phyloP scores from a whole-genome alignment of 2,797 vertebrate species.

The Malacoraja senta region DNA sequence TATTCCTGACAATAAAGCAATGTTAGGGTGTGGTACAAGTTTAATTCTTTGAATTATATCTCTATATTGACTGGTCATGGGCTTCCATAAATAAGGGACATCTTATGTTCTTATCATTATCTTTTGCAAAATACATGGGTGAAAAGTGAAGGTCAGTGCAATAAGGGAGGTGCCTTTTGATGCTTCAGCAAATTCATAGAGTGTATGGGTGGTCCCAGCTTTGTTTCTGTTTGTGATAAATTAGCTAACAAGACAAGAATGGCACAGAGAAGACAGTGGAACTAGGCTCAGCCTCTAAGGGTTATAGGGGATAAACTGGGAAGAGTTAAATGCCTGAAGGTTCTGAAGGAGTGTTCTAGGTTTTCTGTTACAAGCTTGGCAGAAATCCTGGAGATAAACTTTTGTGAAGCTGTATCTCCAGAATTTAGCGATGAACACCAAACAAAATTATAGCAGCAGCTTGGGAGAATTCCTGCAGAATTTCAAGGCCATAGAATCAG shows the following conservation, averaged over 20 bases:
- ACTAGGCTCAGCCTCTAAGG: neutral
- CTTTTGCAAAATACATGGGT: neutral
- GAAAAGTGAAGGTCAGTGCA: slow-evolving; percentile 32
- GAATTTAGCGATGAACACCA: neutral
- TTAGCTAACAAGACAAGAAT: neutral
- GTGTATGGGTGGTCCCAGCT: neutral
- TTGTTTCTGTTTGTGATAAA: neutral
- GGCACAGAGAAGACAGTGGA: neutral
- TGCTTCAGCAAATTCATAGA: neutral
- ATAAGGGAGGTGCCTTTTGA: neutral
- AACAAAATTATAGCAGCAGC: neutral
- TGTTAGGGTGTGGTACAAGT: neutral
- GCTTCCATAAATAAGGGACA: neutral
- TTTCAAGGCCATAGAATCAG: neutral
- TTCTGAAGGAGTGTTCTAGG: neutral
- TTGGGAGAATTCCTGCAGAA: neutral
- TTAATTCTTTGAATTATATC: slow-evolving; percentile 22
- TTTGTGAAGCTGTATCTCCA: neutral
- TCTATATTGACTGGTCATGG: neutral
- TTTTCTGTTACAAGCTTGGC: neutral
- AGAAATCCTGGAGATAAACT: neutral
- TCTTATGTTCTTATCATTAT: neutral
- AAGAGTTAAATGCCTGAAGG: neutral
- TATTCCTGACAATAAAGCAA: neutral
- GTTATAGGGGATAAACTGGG: neutral